Evolutionary conservation across 1,140 invertebrate species (phyloP).

Genomic region (Steinernema khuongi): DNA sequence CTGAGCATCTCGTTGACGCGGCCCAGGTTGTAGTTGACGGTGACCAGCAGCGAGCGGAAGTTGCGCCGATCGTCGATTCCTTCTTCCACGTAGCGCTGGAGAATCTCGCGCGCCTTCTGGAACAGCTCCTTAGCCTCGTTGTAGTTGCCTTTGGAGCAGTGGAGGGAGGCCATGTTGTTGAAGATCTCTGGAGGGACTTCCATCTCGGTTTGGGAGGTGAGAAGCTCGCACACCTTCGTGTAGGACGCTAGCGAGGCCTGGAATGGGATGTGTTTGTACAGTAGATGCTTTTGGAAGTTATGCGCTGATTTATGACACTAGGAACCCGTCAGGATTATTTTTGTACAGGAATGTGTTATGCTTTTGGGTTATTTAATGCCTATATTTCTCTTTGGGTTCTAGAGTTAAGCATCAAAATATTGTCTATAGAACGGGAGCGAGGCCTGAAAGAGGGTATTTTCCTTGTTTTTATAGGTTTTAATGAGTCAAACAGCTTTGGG

Average conservation of each 20-base stretch:
- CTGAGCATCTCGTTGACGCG: conserved; percentile 85
- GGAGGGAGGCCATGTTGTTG: conserved; percentile 91
- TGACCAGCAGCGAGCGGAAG: conserved; percentile 92
- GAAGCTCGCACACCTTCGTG: conserved; percentile 10
- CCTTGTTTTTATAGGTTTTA: no score
- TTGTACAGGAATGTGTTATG: no score
- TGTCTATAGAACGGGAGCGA: no score
- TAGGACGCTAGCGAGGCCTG: conserved; percentile 22
- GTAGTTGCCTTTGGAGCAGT: conserved; percentile 62
- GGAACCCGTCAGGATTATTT: no score
- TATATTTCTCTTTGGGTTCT: no score
- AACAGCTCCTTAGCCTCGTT: conserved; percentile 67
- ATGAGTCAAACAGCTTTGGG: no score
- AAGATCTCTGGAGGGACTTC: conserved; percentile 95
- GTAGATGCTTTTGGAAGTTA: no score
- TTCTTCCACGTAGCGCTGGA: conserved; percentile 73
- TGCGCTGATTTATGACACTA: no score
- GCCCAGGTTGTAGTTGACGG: conserved; percentile 91
- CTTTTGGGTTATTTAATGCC: no score
- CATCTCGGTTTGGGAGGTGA: conserved; percentile 65
- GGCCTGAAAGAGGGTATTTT: no score
- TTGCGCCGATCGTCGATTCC: conserved; percentile 73
- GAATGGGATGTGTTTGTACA: no score
- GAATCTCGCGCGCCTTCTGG: conserved; percentile 75
- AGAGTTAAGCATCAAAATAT: no score